Conservation (phyloP, 2,113 vertebrate genomes). For the Dicaeum eximium region DNA sequence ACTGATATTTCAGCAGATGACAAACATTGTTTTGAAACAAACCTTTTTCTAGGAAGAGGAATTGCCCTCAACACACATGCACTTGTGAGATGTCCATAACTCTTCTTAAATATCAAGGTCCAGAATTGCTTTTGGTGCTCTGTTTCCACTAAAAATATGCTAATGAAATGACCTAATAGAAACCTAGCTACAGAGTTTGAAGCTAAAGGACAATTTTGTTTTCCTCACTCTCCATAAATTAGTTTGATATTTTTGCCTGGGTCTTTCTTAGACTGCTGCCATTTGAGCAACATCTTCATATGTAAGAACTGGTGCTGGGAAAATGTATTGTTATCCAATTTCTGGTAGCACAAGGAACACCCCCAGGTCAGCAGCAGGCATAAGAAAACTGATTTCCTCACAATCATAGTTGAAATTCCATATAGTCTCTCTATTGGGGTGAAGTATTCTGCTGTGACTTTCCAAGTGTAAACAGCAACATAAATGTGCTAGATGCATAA, state of each 20-base stretch:
- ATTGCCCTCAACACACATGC: neutral
- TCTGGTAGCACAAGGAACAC: neutral
- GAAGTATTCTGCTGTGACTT: neutral
- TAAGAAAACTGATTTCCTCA: neutral
- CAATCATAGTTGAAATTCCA: neutral
- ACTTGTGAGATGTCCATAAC: neutral
- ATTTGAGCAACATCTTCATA: neutral
- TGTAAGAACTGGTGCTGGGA: neutral
- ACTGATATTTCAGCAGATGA: neutral
- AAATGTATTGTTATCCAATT: neutral
- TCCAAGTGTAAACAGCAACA: neutral
- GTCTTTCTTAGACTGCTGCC: neutral
- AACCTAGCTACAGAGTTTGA: neutral
- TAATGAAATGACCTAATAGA: neutral
- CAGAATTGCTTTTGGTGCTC: neutral
- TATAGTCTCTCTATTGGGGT: neutral
- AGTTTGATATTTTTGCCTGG: neutral
- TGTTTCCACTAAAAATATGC: neutral
- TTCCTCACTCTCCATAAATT: neutral
- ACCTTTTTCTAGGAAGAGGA: neutral
- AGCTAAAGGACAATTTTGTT: neutral
- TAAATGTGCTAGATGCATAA: neutral
- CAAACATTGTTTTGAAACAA: neutral
- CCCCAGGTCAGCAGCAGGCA: neutral
- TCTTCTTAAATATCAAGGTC: neutral